phyloP scores from a whole-genome alignment of 2,888 invertebrate genomes.

The Hirtodrosophila trivittata region DNA sequence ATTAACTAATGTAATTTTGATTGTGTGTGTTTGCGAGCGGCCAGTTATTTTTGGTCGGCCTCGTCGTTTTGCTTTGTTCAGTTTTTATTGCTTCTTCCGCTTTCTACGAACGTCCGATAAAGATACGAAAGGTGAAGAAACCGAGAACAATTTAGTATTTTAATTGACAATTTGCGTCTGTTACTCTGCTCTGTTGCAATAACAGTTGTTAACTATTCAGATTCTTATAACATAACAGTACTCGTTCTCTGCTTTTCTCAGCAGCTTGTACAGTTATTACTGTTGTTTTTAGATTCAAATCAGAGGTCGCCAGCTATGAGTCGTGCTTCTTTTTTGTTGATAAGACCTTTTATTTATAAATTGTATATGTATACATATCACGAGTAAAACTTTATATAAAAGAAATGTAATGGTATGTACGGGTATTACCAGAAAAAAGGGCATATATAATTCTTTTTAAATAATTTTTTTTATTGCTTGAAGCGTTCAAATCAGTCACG shows the following conservation, averaged over 20 bases:
- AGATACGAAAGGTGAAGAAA: conserved; percentile 42
- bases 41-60: conserved; percentile 38
- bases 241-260: neutral
- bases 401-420: too few relatives aligned
- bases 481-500: too few relatives aligned
- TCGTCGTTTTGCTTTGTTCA: conserved; percentile 56
- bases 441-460: too few relatives aligned
- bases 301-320: too few relatives aligned
- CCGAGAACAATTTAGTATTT: conserved; percentile 15
- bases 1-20: conserved; percentile 20
- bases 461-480: too few relatives aligned
- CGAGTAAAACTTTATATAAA: too few relatives aligned
- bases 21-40: conserved; percentile 10
- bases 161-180: neutral
- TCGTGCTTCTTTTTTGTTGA: too few relatives aligned
- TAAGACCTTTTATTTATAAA: too few relatives aligned
- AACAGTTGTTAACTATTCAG: conserved; percentile 12
- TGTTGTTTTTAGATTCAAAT: too few relatives aligned
- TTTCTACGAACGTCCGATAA: conserved; percentile 26
- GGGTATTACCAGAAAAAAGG: too few relatives aligned
- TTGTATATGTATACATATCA: too few relatives aligned
- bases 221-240: neutral
- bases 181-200: neutral
- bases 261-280: too few relatives aligned
- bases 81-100: conserved; percentile 69